These are phyloP conservation scores for Cladopsammia gracilis DNA, from an alignment of 64 coral and sea anemone genomes.

Conservation along the genomic window DNA sequence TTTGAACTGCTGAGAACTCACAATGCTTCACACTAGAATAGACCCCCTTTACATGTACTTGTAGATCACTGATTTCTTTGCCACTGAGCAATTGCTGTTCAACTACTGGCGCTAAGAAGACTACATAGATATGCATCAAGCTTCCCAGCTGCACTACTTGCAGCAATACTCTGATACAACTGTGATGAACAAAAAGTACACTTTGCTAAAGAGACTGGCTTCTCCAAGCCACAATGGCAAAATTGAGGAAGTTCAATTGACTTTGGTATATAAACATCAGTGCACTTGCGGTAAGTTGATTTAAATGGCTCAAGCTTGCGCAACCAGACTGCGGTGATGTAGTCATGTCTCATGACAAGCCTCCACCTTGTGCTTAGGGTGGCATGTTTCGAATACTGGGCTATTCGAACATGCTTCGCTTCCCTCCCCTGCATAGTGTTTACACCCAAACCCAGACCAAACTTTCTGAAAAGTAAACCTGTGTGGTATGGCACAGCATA, in stretches of 20 bases:
- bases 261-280: too few relatives aligned
- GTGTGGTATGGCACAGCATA: constrained; percentile 74
- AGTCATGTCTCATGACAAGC: constrained; percentile 71
- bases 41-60: too few relatives aligned
- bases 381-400: constrained; percentile 72
- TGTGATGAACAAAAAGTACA: constrained; percentile 1
- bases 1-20: too few relatives aligned
- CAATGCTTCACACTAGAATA: too few relatives aligned
- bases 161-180: constrained; percentile 34
- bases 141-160: constrained; percentile 14
- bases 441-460: constrained; percentile 63
- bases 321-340: constrained; percentile 46
- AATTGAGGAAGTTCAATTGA: too few relatives aligned
- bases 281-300: too few relatives aligned
- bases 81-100: too few relatives aligned
- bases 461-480: constrained; percentile 47
- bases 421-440: constrained; percentile 63
- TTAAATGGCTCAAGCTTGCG: constrained; percentile 46
- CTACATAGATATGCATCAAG: constrained; percentile 28
- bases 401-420: constrained; percentile 63
- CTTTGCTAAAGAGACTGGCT: constrained; percentile 2
- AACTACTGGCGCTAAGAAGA: constrained; percentile 45
- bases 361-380: constrained; percentile 47
- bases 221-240: neutral
- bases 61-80: too few relatives aligned